Evolutionary conservation across 2,888 invertebrate genomes (phyloP).

Genomic region (Machimus rusticus): DNA sequence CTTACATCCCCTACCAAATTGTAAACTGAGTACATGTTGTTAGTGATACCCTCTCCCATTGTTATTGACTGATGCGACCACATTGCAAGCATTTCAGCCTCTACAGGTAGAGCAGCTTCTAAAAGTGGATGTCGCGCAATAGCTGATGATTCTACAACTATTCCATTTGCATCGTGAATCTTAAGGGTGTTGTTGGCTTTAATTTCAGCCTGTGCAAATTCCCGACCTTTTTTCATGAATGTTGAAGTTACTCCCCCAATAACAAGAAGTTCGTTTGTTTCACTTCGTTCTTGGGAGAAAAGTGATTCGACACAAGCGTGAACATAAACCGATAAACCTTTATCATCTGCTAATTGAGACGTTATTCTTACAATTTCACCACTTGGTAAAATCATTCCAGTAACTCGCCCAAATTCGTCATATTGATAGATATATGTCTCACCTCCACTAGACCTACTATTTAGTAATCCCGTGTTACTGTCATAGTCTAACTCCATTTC

Average conservation of each 20-base stretch:
- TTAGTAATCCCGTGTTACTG: constrained; percentile 84
- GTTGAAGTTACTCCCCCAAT: constrained; percentile 74
- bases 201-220: constrained; percentile 77
- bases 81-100: constrained; percentile 89
- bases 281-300: constrained; percentile 67
- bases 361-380: constrained; percentile 85
- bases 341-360: constrained; percentile 79
- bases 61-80: constrained; percentile 85
- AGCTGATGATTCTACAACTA: constrained; percentile 77
- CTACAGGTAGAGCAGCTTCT: constrained; percentile 84
- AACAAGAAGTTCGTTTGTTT: constrained; percentile 69
- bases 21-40: constrained; percentile 82
- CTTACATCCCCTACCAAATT: constrained; percentile 85
- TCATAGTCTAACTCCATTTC: constrained; percentile 92
- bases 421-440: constrained; percentile 92
- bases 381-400: constrained; percentile 86
- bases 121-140: constrained; percentile 82
- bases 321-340: constrained; percentile 78
- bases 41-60: constrained; percentile 77
- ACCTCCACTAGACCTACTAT: constrained; percentile 83
- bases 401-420: constrained; percentile 86
- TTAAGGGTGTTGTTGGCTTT: constrained; percentile 81
- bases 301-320: constrained; percentile 67
- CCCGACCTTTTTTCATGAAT: constrained; percentile 73
- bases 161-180: constrained; percentile 78